These are phyloP conservation scores for Thalassaphorura encarpata DNA, from an alignment of 1,140 invertebrate genomes.

Conservation along the genomic window DNA sequence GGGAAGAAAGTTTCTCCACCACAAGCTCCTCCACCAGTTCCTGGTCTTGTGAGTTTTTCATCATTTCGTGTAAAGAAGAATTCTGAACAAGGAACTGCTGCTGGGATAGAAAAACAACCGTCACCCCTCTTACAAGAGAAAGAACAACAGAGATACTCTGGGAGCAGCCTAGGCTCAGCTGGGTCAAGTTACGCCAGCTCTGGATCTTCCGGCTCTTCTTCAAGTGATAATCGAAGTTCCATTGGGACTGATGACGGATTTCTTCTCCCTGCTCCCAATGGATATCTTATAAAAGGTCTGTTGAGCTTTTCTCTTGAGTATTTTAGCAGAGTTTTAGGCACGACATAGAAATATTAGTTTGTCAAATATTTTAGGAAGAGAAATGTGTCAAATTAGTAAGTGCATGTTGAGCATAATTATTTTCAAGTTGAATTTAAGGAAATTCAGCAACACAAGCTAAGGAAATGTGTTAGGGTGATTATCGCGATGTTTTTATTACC, in stretches of 20 bases:
- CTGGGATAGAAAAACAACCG: constrained; percentile 1
- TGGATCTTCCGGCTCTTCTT: neutral
- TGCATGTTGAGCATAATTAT: too few species aligned
- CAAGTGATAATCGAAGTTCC: constrained; percentile 24
- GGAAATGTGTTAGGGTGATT: too few species aligned
- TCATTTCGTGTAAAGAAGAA: constrained; percentile 28
- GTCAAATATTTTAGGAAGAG: too few species aligned
- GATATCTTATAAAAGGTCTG: constrained; percentile 19
- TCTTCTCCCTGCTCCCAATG: constrained; percentile 14
- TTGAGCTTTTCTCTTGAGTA: neutral
- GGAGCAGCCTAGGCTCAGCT: constrained; percentile 20
- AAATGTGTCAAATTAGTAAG: too few species aligned
- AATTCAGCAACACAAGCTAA: too few species aligned
- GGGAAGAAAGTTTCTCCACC: constrained; percentile 24
- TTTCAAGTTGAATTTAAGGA: too few species aligned
- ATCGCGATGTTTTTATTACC: too few species aligned
- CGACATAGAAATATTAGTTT: neutral
- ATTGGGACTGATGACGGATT: constrained; percentile 28
- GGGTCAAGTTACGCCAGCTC: constrained; percentile 10
- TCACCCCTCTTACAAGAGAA: neutral
- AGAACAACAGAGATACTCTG: constrained; percentile 21
- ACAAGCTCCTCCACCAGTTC: constrained; percentile 12
- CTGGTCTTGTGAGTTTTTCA: constrained; percentile 13
- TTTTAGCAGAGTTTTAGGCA: neutral
- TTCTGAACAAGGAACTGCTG: neutral